Conservation (phyloP, 1,140 invertebrate genomes). For the Penaeus japonicus region DNA sequence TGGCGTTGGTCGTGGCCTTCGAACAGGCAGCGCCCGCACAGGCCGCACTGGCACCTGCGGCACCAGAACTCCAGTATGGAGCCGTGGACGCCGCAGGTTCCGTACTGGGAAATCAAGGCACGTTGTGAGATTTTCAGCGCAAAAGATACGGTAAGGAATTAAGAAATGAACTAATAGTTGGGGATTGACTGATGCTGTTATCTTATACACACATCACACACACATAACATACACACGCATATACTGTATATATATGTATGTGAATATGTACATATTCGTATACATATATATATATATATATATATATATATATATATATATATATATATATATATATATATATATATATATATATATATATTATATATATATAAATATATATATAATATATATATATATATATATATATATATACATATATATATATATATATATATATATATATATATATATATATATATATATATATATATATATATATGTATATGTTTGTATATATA, state of each 20-base stretch:
- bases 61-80: not conserved
- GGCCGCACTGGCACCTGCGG: not conserved
- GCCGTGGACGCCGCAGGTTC: not conserved
- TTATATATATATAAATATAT: conserved; percentile 1
- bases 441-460: not conserved
- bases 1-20: not conserved
- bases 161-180: not conserved
- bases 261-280: not conserved
- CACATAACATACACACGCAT: not conserved
- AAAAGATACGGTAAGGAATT: no score
- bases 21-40: not conserved
- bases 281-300: not conserved
- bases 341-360: conserved; percentile 15
- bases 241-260: not conserved
- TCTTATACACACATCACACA: not conserved
- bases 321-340: not conserved
- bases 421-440: not conserved
- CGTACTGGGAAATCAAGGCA: not conserved
- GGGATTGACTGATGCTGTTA: not conserved
- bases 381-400: not conserved
- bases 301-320: conserved; percentile 3
- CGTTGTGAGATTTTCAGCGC: not conserved
- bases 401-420: not conserved
- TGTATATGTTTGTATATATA: not conserved
- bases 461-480: not conserved